Percentiles rank a stretch among this genome's conserved stretches.
These are phyloP conservation scores for Gerris lacustris DNA, from an alignment of 2,888 invertebrate species.

Conservation along the genomic window DNA sequence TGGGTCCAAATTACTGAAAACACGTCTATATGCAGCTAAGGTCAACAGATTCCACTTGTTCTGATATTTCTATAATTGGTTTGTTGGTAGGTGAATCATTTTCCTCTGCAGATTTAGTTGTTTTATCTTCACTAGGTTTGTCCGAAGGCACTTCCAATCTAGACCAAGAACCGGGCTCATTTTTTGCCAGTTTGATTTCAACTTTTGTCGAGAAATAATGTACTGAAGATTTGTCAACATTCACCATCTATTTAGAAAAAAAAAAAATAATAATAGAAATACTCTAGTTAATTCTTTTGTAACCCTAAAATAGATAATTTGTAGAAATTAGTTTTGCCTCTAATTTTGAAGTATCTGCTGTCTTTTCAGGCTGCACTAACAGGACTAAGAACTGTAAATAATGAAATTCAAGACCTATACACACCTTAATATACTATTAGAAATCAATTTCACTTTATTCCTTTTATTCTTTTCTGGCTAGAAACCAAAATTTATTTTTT, in stretches of 20 bases:
- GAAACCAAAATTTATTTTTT: no score
- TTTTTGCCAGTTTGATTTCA: slow-evolving; percentile 81
- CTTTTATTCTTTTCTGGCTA: no score
- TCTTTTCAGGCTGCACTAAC: no score
- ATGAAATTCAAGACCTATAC: no score
- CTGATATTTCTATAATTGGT: slow-evolving; percentile 35
- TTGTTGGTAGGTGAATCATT: slow-evolving; percentile 28
- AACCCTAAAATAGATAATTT: no score
- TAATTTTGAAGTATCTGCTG: no score
- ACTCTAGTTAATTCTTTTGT: background rate
- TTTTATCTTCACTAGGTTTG: background rate
- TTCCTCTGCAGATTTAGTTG: background rate
- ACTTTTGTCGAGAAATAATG: slow-evolving; percentile 80
- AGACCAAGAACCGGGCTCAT: slow-evolving; percentile 70
- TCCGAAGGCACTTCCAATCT: slow-evolving; percentile 51
- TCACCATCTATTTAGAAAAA: slow-evolving; percentile 53
- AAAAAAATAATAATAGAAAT: slow-evolving; percentile 2
- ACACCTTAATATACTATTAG: no score
- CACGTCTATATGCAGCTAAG: slow-evolving; percentile 49
- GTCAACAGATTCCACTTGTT: slow-evolving; percentile 54
- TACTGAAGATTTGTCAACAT: slow-evolving; percentile 55
- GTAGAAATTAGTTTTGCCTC: no score
- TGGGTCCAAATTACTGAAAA: no score
- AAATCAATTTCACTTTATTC: no score
- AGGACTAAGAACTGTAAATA: no score